Evolutionary conservation across 2,113 vertebrate species (phyloP), one percentile per base, ranked within the genome.

Genomic region (Paralichthys olivaceus): DNA sequence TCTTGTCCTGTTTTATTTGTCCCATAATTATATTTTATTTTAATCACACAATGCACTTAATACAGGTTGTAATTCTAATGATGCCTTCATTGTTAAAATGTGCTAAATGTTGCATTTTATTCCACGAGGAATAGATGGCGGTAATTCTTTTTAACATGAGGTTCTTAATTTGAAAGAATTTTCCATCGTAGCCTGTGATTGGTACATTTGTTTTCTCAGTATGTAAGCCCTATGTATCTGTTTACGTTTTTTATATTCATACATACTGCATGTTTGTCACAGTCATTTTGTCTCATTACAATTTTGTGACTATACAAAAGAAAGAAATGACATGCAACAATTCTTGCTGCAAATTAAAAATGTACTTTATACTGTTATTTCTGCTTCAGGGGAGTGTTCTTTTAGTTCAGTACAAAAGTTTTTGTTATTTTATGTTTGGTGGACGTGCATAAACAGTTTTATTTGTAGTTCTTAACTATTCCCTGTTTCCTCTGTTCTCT

Each of bases 211-310:
- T 87, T 90, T 90, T 88, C 91, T 89, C 92, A 92, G 84, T 68
- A 87, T 93, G 77, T 90, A 92, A 93, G 93, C 93, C 93, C 79
- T 95, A 92, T 91, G 84, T 94, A 95, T 94, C 87, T 88, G 75
- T 92, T 94, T 91, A 91, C 82, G 69, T 86, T 92, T 87, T 85
- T 80, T 84, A 67, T 84, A 89, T 87, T 71, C 79, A 74, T 79
- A 74, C 79, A 68, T 89, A 79, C 66, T 85, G 79, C 67, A 60
- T 78, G 72, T 80, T 84, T 77, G 70, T 72, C 64, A 69, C 77
- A 70, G 59, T 73, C 3, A 32, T 47, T 62, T 69, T 80, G 69
- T 80, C 22, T 80, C 45, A 61, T 79, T 2, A 17, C 57, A 20
- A 72, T 70, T 22, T 80, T 88, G 78, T 83, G 79, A 83, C 69